A percentile compares a stretch with the other conserved stretches of the same genome.
These are phyloP conservation scores for Chaunax sp. DNA, from an alignment of 2,797 vertebrate genomes.

Conservation along the genomic window DNA sequence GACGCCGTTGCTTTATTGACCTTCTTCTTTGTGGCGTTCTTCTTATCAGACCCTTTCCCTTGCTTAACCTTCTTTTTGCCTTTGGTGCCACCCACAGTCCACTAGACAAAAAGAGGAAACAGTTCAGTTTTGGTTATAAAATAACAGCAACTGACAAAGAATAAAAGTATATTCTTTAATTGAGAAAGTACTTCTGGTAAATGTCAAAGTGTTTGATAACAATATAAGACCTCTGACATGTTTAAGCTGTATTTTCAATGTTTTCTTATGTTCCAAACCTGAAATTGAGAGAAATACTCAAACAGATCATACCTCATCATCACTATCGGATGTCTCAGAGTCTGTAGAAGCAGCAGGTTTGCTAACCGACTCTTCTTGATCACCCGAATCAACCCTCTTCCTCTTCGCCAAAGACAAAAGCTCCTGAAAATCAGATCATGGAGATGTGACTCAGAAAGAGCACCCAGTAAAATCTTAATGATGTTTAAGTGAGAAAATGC, in stretches of 20 bases:
- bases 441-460: not conserved
- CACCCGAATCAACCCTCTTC: slow-evolving; percentile 95
- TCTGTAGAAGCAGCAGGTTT: slow-evolving; percentile 96
- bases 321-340: slow-evolving; percentile 97
- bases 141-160: not conserved
- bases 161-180: not conserved
- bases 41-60: slow-evolving; percentile 92
- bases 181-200: not conserved
- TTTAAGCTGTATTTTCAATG: not conserved
- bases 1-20: slow-evolving; percentile 92
- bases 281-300: slow-evolving; percentile 1
- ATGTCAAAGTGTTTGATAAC: not conserved
- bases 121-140: not conserved
- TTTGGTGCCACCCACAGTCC: slow-evolving; percentile 97
- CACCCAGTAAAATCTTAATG: not conserved
- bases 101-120: slow-evolving; percentile 77
- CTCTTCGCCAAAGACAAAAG: slow-evolving; percentile 95
- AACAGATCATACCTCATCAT: slow-evolving; percentile 88
- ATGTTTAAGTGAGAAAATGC: not conserved
- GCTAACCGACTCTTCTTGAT: slow-evolving; percentile 92
- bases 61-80: slow-evolving; percentile 95
- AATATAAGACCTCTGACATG: not conserved
- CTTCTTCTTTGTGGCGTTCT: slow-evolving; percentile 91
- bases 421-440: slow-evolving; percentile 82
- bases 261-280: not conserved